Evolutionary conservation across 2,113 vertebrate genomes (phyloP), one percentile per base, ranked within the genome.

Genomic region (Rhinopomastus cyanomelas): DNA sequence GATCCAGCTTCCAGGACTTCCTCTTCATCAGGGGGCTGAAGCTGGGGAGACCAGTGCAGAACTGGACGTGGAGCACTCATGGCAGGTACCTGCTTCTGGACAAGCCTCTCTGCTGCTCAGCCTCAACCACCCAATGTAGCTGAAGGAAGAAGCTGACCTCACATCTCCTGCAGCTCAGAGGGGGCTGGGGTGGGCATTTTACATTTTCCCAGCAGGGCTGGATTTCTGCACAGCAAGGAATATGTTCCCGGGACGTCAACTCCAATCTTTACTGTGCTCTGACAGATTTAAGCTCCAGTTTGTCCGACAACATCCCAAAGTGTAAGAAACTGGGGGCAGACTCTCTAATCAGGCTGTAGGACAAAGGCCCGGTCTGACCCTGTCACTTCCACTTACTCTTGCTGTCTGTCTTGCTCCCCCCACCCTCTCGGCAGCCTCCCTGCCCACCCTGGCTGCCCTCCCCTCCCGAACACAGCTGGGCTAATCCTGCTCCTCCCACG

Each of bases 321-420:
- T 98, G 98, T 98, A 98, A 98, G 96, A 98, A 99, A 98, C 97
- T 98, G 98, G 97, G 97, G 97, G 97, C 98, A 97, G 98, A 97
- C 98, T 98, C 97, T 98, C 98, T 99, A 98, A 99, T 99, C 98
- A 98, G 98, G 97, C 98, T 97, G 97, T 97, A 97, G 98, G 98
- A 99, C 98, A 98, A 99, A 99, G 98, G 98, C 98, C 98, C 89
- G 97, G 98, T 97, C 98, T 98, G 98, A 99, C 98, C 98, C 98
- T 99, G 98, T 99, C 99, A 99, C 98, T 98, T 97, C 94, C 97
- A 98, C 96, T 99, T 98, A 99, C 97, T 98, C 98, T 97, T 97
- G 97, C 98, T 98, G 98, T 98, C 98, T 98, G 97, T 99, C 98
- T 97, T 66, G 67, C 71, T 89, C 94, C 96, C 95, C 94, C 96